Base-by-base conservation (phyloP, 2,797 vertebrate species). In the Sebastes paucispinis region DNA sequence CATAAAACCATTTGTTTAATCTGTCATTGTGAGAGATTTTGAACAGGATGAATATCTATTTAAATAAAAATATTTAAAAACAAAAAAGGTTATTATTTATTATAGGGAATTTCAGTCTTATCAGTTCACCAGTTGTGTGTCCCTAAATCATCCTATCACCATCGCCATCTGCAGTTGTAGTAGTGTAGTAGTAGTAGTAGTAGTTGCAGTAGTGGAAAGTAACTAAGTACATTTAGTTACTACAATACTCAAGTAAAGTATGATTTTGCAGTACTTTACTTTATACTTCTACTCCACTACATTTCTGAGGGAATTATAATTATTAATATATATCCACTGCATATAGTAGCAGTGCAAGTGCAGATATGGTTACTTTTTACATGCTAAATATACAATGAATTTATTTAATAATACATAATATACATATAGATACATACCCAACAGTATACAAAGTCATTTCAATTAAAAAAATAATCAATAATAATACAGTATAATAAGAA, bases 1-100 rank as follows among this genome's bases (percentile, higher is more conserved):
- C 55, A 62, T 64, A n/a, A 80, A 69, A 11, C 20, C 1, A 34
- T 68, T 70, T 58, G 31, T 72, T 74, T 65, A 31, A 77, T 62
- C 12, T 70, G 47, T 55, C n/a, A 34, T 10, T 29, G 11, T 0
- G 0, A n/a, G 10, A 76, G n/a, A 22, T 70, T 73, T 79, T 0
- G 1, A 52, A 54, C 3, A 9, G 13, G 12, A 31, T 13, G 1
- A 62, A 65, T 54, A 3, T 50, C 5, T 34, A 62, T 76, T 73
- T 8, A 16, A 59, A 74, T 69, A 0, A 22, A n/a, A 29, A 25
- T 9, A 25, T 52, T 16, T 14, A 4, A 32, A 18, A 27, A 34
- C 9, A 36, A 36, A 18, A 24, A 6, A 11, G 31, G 5, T n/a
- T 39, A 22, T 55, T 52, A 36, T 31, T 66, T 64, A 55, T 32